These are phyloP conservation scores for Drosophila arizonae DNA, from an alignment of 1,140 invertebrate genomes.

Conservation along the genomic window DNA sequence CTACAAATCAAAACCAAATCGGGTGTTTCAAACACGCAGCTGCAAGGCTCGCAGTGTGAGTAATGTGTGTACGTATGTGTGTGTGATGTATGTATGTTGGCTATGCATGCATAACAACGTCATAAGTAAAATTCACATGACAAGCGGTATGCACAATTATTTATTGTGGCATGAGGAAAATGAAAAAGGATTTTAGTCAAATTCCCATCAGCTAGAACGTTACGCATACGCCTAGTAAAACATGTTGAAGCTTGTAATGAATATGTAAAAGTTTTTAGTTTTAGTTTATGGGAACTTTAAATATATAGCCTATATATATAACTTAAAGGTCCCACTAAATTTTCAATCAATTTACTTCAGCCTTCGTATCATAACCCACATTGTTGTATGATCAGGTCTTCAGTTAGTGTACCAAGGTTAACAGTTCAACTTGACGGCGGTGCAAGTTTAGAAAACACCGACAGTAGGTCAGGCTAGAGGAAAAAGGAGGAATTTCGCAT, in stretches of 20 bases:
- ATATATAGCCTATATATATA: too few species aligned
- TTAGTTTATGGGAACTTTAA: too few species aligned
- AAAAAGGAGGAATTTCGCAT: background rate
- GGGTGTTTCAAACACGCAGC: background rate
- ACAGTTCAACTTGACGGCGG: background rate
- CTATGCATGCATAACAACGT: background rate
- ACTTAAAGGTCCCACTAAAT: too few species aligned
- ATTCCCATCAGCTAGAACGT: background rate
- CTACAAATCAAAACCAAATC: constrained; percentile 7
- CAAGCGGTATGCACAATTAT: background rate
- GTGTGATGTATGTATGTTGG: background rate
- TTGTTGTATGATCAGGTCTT: too few species aligned
- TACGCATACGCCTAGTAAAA: background rate
- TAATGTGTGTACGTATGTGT: background rate
- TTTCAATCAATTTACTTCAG: too few species aligned
- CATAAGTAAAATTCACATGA: background rate
- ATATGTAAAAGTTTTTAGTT: too few species aligned
- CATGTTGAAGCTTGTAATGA: too few species aligned
- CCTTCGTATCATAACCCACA: too few species aligned
- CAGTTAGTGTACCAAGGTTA: background rate
- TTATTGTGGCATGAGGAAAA: background rate
- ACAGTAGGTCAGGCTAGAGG: background rate
- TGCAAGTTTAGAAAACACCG: background rate
- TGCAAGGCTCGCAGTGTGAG: background rate
- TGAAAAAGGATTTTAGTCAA: background rate